phyloP scores from a whole-genome alignment of 2,888 invertebrate species.

The Agrochola macilenta region DNA sequence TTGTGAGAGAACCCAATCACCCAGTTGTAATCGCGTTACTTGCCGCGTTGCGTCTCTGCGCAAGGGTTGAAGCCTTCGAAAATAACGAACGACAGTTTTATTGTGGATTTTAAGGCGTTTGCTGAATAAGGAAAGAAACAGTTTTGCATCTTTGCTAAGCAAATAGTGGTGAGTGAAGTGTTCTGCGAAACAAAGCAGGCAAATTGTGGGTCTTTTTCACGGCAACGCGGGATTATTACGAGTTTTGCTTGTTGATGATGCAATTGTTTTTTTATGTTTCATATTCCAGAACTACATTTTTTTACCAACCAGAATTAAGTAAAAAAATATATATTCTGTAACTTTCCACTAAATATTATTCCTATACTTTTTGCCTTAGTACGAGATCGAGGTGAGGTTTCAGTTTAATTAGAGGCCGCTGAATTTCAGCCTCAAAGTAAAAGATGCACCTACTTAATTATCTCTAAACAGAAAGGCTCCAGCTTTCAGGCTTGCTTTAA shows the following conservation, averaged over 20 bases:
- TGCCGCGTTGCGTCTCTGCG: conserved; percentile 65
- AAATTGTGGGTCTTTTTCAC: background rate
- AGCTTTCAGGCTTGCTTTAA: background rate
- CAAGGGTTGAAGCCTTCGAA: conserved; percentile 64
- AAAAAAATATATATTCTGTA: background rate
- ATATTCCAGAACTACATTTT: too few species aligned
- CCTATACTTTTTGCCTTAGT: background rate
- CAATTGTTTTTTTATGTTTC: background rate
- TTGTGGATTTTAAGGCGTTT: conserved; percentile 2
- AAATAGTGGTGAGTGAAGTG: background rate
- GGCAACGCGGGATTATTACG: too few species aligned
- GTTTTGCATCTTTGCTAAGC: background rate
- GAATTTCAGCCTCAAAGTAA: background rate
- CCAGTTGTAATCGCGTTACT: conserved; percentile 78
- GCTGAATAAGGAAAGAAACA: background rate
- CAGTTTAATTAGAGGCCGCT: background rate
- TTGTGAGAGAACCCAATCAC: conserved; percentile 73
- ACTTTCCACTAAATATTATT: background rate
- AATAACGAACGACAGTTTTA: conserved; percentile 26
- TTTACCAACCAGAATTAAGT: too few species aligned
- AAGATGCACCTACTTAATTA: background rate
- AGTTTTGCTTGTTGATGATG: background rate
- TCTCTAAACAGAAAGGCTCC: background rate
- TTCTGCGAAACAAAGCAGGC: background rate
- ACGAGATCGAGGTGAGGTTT: background rate